A percentile compares a stretch with the other conserved stretches of the same genome.
Evolutionary conservation across 2,113 vertebrate species (phyloP).

Genomic region (Syngnathus floridae): DNA sequence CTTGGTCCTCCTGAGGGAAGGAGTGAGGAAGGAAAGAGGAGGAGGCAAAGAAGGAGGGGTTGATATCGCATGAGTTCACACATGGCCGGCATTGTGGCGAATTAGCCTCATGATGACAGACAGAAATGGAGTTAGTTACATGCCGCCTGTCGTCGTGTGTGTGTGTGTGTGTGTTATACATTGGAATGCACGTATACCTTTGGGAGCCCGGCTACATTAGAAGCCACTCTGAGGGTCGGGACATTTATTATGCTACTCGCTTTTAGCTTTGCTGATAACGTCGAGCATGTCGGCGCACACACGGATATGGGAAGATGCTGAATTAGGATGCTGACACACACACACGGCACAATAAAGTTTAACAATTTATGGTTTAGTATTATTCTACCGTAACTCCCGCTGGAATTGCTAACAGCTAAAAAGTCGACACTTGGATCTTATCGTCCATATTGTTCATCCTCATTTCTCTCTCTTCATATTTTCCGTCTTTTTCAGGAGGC

Average conservation of each 20-base stretch:
- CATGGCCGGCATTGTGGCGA: slow-evolving; percentile 67
- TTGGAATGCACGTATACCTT: slow-evolving; percentile 55
- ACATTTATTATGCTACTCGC: slow-evolving; percentile 59
- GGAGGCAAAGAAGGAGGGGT: slow-evolving; percentile 43
- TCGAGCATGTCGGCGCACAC: slow-evolving; percentile 4
- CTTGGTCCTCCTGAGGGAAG: slow-evolving; percentile 19
- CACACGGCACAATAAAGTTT: background rate
- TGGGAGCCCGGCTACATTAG: slow-evolving; percentile 58
- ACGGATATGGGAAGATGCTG: background rate
- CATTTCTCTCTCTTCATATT: background rate
- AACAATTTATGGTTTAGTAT: background rate
- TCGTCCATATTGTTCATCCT: too few relatives aligned
- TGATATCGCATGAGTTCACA: slow-evolving; percentile 66
- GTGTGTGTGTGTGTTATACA: slow-evolving; percentile 62
- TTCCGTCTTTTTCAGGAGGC: background rate
- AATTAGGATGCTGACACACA: background rate
- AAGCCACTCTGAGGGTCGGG: slow-evolving; percentile 47
- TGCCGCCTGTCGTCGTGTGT: slow-evolving; percentile 47
- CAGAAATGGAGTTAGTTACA: slow-evolving; percentile 65
- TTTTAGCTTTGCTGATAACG: slow-evolving; percentile 44
- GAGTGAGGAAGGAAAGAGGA: slow-evolving; percentile 5
- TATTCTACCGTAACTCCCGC: too few relatives aligned
- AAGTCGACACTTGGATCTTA: too few relatives aligned
- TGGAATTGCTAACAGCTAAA: too few relatives aligned
- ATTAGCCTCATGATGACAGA: slow-evolving; percentile 69